Percentiles rank a stretch among this genome's conserved stretches.
Conservation (phyloP, 37 sponge, comb jelly and placozoan genomes). For the Corticium candelabrum region DNA sequence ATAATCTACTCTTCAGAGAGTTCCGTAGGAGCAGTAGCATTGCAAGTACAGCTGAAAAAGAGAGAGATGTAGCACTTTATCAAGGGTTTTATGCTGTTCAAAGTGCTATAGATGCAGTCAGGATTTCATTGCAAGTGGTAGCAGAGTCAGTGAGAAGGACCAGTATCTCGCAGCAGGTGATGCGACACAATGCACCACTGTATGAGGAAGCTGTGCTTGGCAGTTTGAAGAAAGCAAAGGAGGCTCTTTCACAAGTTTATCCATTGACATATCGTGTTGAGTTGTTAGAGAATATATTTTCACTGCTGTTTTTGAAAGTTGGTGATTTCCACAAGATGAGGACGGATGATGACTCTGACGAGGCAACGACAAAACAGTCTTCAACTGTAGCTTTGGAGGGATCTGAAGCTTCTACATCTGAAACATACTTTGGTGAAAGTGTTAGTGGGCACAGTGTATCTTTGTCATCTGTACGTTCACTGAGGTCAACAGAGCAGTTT, state of each 20-base stretch:
- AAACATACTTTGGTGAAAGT: too few relatives aligned
- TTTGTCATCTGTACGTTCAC: not conserved
- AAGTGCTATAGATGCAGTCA: constrained; percentile 57
- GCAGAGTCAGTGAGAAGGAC: not conserved
- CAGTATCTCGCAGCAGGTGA: not conserved
- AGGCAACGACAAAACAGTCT: not conserved
- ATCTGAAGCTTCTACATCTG: too few relatives aligned
- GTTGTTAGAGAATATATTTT: constrained; percentile 83
- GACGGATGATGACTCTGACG: not conserved
- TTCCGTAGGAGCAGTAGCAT: not conserved
- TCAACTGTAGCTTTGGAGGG: not conserved
- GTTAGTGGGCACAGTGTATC: not conserved
- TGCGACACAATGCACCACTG: too few relatives aligned
- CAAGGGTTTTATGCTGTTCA: constrained; percentile 61
- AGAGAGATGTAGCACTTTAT: constrained; percentile 73
- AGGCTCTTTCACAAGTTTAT: constrained; percentile 31
- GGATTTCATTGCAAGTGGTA: not conserved
- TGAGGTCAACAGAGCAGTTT: not conserved
- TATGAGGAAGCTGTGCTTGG: too few relatives aligned
- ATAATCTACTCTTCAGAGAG: too few relatives aligned
- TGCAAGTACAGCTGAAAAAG: constrained; percentile 25
- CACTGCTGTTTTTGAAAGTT: constrained; percentile 67
- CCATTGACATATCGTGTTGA: constrained; percentile 79
- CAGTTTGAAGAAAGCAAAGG: constrained; percentile 52
- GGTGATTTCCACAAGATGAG: constrained; percentile 24